Base-by-base conservation (phyloP, 1,140 invertebrate genomes). In the Palaemon carinicauda region DNA sequence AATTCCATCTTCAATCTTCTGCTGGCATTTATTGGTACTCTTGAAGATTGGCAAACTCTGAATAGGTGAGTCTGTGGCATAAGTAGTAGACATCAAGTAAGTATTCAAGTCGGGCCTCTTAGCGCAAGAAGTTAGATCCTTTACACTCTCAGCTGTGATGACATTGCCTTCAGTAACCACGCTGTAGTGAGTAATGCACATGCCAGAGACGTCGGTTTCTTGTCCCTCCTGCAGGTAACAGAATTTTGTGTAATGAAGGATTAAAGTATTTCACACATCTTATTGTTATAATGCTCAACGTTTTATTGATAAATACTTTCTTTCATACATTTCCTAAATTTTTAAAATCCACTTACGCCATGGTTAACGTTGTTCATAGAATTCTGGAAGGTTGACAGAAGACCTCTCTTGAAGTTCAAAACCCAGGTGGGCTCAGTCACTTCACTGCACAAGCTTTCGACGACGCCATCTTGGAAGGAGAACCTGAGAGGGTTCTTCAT, bases 81-180 rank as follows among this genome's bases (percentile, higher is more conserved):
- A 92, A 5, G 85, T 88, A 15, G 89, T 89, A 77, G 90, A 90
- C 56, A 91, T 89, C 19, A 92, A 81, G 27, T 91, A 89, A 1
- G 90, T 89, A 4, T 75, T 12, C 54, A 90, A 92, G 84, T 94
- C 94, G 90, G 97, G 95, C 53, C 97, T 94, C 90, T 95, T 93
- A 0, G 93, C 93, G 90, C 97, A 98, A 21, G 92, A 91, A 78
- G 94, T 94, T 1, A 98, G 92, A 90, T 97, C 94, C 78, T 96
- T 94, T 14, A 92, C 92, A 89, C 97, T 96, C 21, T 56, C 33
- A 27, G 77, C 10, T 15, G 53, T 60, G 14, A 78, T n/a, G 9
- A 82, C 71, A 24, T 56, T 65, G 31, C 53, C 85, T 21, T 77
- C 79, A 10, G 51, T 10, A 19, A 21, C 33, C n/a, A 33, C 69